Evolutionary conservation across 2,797 vertebrate species (phyloP).

Genomic region (Pelobates cultripes): DNA sequence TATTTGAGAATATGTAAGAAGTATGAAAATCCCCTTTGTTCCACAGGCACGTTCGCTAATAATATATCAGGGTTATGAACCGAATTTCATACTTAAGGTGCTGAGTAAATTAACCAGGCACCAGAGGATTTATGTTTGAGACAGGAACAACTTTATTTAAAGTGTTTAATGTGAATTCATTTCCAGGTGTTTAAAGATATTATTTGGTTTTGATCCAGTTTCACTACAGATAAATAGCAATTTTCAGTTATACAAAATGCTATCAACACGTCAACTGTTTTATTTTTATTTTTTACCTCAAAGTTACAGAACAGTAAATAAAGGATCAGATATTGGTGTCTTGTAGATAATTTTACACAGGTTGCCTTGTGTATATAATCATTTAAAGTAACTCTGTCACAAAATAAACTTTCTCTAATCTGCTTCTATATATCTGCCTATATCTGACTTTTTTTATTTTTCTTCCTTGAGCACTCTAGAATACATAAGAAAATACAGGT

Average conservation of each 20-base stretch:
- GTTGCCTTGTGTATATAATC: too few relatives aligned
- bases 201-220: conserved; percentile 15
- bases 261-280: background rate
- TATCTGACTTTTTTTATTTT: too few relatives aligned
- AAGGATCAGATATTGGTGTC: too few relatives aligned
- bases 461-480: too few relatives aligned
- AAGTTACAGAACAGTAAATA: background rate
- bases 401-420: too few relatives aligned
- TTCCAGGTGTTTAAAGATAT: conserved; percentile 18
- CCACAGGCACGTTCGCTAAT: background rate
- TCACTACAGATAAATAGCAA: background rate
- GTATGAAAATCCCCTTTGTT: background rate
- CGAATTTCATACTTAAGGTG: background rate
- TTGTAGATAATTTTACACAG: too few relatives aligned
- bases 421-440: too few relatives aligned
- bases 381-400: too few relatives aligned
- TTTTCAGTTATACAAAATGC: background rate
- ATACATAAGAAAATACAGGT: too few relatives aligned
- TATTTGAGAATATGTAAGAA: background rate
- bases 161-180: conserved; percentile 3
- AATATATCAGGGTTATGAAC: background rate
- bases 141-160: conserved; percentile 3
- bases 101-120: conserved; percentile 7
- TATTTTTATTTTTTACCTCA: background rate
- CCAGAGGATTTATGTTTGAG: conserved; percentile 5